Evolutionary conservation across 2,113 vertebrate species (phyloP).

Genomic region (Ginglymostoma cirratum): DNA sequence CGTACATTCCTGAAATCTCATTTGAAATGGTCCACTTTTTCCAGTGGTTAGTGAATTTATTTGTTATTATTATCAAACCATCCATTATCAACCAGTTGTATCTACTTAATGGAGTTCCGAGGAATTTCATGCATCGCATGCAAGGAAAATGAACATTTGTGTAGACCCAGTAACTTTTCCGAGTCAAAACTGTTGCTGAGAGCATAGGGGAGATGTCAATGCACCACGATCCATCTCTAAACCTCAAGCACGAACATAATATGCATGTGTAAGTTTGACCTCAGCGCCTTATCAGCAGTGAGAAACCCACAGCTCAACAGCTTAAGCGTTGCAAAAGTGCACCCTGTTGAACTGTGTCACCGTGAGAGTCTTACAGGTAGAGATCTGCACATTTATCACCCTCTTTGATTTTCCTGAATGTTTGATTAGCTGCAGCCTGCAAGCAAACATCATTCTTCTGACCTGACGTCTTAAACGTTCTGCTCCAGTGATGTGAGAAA

Average conservation of each 20-base stretch:
- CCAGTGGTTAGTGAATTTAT: not conserved
- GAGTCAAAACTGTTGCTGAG: not conserved
- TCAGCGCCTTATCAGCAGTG: not conserved
- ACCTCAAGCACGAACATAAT: not conserved
- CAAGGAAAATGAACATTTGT: slow-evolving; percentile 32
- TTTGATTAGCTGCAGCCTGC: not conserved
- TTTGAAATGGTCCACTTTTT: not conserved
- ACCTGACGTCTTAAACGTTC: not conserved
- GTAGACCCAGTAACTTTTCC: not conserved
- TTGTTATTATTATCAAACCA: not conserved
- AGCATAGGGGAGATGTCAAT: not conserved
- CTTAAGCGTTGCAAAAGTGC: not conserved
- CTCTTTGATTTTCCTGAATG: not conserved
- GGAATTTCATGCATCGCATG: slow-evolving; percentile 28
- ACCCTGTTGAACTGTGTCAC: not conserved
- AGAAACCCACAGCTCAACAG: not conserved
- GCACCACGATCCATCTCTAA: not conserved
- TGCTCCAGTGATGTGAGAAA: not conserved
- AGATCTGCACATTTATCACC: not conserved
- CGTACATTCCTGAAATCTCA: not conserved
- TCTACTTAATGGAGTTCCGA: not conserved
- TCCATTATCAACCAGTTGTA: slow-evolving; percentile 22
- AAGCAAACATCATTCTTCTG: not conserved
- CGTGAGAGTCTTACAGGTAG: not conserved
- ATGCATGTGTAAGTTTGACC: not conserved